Evolutionary conservation across 2,888 invertebrate genomes (phyloP).

Genomic region (Selenia dentaria): DNA sequence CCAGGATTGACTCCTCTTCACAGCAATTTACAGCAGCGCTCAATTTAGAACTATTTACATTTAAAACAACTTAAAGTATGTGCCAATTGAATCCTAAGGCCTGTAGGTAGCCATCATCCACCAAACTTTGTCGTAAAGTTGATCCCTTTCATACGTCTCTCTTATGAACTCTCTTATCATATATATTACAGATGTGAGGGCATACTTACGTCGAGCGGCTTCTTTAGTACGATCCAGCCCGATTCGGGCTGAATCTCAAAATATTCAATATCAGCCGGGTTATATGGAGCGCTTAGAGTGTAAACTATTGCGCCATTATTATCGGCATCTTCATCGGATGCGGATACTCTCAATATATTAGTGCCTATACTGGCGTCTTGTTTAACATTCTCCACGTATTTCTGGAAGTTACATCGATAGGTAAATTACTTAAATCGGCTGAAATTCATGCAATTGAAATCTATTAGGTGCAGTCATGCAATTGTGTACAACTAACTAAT

Average conservation of each 20-base stretch:
- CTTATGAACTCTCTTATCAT: slow-evolving; percentile 61
- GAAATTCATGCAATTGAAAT: slow-evolving; percentile 49
- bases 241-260: slow-evolving; percentile 98
- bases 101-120: slow-evolving; percentile 84
- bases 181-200: slow-evolving; percentile 37
- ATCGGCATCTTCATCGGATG: slow-evolving; percentile 98
- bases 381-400: slow-evolving; percentile 98
- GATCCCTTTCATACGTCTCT: slow-evolving; percentile 77
- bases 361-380: slow-evolving; percentile 98
- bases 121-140: slow-evolving; percentile 79
- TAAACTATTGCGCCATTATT: slow-evolving; percentile 98
- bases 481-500: slow-evolving; percentile 38
- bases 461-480: slow-evolving; percentile 52
- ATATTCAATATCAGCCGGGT: slow-evolving; percentile 95
- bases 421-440: slow-evolving; percentile 34
- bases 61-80: slow-evolving; percentile 75
- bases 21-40: slow-evolving; percentile 82
- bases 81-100: slow-evolving; percentile 85
- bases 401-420: slow-evolving; percentile 85
- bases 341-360: slow-evolving; percentile 96
- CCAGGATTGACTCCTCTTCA: slow-evolving; percentile 79
- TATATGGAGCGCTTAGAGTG: slow-evolving; percentile 94
- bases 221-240: slow-evolving; percentile 98
- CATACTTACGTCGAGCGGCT: slow-evolving; percentile 97
- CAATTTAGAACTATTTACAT: slow-evolving; percentile 84